These are phyloP conservation scores for Micropoecilia bifurca DNA, from an alignment of 2,797 vertebrate species.

Conservation along the genomic window DNA sequence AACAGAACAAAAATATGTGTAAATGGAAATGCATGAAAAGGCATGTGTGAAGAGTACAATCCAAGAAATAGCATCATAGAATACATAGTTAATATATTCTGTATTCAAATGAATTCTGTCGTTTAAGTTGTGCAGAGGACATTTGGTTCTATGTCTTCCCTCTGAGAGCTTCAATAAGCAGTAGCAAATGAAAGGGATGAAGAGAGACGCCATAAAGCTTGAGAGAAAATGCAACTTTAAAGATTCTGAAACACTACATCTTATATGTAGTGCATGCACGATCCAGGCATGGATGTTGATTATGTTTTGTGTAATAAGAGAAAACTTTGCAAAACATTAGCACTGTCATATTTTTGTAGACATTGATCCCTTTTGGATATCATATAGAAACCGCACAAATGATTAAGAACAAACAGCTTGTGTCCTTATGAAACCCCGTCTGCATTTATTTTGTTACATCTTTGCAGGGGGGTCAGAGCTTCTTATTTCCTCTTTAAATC, in stretches of 20 bases:
- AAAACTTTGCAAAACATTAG: not conserved
- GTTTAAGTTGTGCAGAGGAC: conserved; percentile 36
- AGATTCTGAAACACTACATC: not conserved
- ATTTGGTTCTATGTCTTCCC: conserved; percentile 60
- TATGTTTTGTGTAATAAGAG: not conserved
- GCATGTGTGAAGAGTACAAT: not conserved
- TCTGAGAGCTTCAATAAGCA: conserved; percentile 72
- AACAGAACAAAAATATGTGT: not conserved
- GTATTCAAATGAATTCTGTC: conserved; percentile 27
- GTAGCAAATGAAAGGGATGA: conserved; percentile 35
- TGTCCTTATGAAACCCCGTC: not conserved
- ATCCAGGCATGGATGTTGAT: not conserved
- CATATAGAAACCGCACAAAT: not conserved
- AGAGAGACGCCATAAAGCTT: not conserved
- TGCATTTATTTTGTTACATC: not conserved
- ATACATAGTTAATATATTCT: not conserved
- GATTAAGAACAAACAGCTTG: not conserved
- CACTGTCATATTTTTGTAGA: not conserved
- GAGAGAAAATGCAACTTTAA: not conserved
- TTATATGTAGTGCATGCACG: too few species aligned
- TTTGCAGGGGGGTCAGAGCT: not conserved
- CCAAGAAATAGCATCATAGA: not conserved
- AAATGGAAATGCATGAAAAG: not conserved
- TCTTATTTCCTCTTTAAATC: conserved; percentile 13
- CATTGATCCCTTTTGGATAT: not conserved